Evolutionary conservation across 2,113 vertebrate species (phyloP).

Genomic region (Crotalus helleri): DNA sequence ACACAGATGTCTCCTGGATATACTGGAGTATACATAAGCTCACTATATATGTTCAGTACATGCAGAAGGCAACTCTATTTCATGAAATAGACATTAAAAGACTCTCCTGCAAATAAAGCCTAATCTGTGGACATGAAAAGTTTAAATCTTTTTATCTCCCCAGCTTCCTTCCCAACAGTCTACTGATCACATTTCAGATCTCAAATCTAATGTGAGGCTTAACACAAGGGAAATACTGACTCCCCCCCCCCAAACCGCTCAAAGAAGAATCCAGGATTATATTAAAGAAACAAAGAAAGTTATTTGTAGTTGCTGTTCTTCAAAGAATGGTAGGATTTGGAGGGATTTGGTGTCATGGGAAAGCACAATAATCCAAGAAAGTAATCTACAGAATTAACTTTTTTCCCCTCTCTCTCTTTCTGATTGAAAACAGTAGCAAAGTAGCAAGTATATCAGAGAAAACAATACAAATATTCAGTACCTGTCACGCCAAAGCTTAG

Average conservation of each 20-base stretch:
- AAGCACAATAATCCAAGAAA: slow-evolving; percentile 48
- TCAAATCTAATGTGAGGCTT: slow-evolving; percentile 40
- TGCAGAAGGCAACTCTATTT: neutral
- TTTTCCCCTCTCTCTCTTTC: slow-evolving; percentile 25
- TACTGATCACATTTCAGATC: slow-evolving; percentile 45
- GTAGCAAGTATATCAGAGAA: neutral
- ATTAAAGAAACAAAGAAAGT: slow-evolving; percentile 49
- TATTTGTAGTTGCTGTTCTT: slow-evolving; percentile 53
- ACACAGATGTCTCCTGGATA: neutral
- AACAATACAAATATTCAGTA: neutral
- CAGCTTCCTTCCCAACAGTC: slow-evolving; percentile 40
- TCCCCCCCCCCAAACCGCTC: slow-evolving; percentile 40
- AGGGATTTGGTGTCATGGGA: slow-evolving; percentile 52
- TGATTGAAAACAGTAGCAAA: slow-evolving; percentile 51
- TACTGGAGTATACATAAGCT: neutral
- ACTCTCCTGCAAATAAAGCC: slow-evolving; percentile 51
- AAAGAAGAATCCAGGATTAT: slow-evolving; percentile 50
- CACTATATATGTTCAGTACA: accelerated
- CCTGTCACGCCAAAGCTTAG: too few relatives aligned
- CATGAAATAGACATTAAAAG: slow-evolving; percentile 57
- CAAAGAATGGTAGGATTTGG: slow-evolving; percentile 53
- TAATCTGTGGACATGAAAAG: slow-evolving; percentile 59
- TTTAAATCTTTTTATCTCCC: slow-evolving; percentile 50
- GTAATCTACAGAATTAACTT: slow-evolving; percentile 49
- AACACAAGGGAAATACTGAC: slow-evolving; percentile 42